Percentiles rank a stretch among this genome's conserved stretches.
These are phyloP conservation scores for Mallateleia sp. DNA, from an alignment of 2,888 invertebrate species.

Conservation along the genomic window DNA sequence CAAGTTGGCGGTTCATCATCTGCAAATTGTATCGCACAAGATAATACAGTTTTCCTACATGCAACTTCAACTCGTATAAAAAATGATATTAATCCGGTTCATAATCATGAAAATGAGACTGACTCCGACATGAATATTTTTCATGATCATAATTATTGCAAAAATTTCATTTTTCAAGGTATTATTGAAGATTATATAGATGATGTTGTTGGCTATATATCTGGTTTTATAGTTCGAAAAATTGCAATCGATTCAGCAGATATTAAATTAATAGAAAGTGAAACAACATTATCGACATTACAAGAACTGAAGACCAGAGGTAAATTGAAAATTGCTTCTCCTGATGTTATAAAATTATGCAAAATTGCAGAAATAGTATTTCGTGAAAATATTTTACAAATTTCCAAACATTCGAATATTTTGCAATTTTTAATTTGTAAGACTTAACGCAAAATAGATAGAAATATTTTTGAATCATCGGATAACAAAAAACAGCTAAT, in stretches of 20 bases:
- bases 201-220: slow-evolving; percentile 19
- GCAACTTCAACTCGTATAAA: neutral
- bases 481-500: slow-evolving; percentile 1
- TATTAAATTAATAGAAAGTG: neutral
- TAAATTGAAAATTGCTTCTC: slow-evolving; percentile 10
- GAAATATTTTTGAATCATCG: neutral
- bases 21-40: slow-evolving; percentile 56
- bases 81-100: too few relatives aligned
- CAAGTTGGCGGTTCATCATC: slow-evolving; percentile 49
- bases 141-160: slow-evolving; percentile 23
- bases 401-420: neutral
- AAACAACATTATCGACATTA: slow-evolving; percentile 1
- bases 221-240: slow-evolving; percentile 13
- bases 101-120: too few relatives aligned
- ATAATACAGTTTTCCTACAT: slow-evolving; percentile 30
- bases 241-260: neutral
- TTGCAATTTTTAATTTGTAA: neutral
- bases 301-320: slow-evolving; percentile 1
- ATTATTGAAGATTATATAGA: slow-evolving; percentile 9
- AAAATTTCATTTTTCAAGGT: neutral
- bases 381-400: neutral
- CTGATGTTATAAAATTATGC: slow-evolving; percentile 18
- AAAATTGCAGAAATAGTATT: slow-evolving; percentile 37
- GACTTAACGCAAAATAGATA: neutral
- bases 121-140: neutral